Conservation (phyloP, 1,140 invertebrate genomes). For the Zaprionus nigranus region DNA sequence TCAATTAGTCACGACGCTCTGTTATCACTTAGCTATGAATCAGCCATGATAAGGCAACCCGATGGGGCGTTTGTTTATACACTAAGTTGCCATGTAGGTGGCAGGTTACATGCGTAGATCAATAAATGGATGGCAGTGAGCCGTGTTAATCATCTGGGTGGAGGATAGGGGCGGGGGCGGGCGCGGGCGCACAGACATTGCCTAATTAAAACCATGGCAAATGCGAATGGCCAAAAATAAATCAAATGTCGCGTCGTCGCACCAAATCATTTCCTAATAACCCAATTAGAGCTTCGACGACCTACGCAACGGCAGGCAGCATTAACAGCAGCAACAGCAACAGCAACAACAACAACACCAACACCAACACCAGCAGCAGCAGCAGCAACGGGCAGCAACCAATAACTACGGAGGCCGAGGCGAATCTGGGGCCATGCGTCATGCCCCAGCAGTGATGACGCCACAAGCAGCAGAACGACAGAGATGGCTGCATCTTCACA, state of each 20-base stretch:
- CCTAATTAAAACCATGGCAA: slow-evolving; percentile 68
- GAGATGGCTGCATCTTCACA: neutral
- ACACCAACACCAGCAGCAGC: slow-evolving; percentile 10
- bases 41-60: slow-evolving; percentile 27
- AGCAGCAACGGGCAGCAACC: slow-evolving; percentile 21
- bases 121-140: slow-evolving; percentile 61
- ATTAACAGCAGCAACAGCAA: slow-evolving; percentile 17
- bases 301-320: slow-evolving; percentile 54
- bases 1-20: slow-evolving; percentile 39
- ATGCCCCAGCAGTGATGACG: slow-evolving; percentile 48
- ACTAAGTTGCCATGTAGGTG: slow-evolving; percentile 46
- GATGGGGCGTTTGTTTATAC: neutral
- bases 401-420: neutral
- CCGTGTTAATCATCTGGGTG: slow-evolving; percentile 47
- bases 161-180: neutral
- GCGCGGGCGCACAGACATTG: neutral
- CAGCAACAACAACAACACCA: slow-evolving; percentile 21
- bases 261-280: slow-evolving; percentile 72
- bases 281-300: slow-evolving; percentile 68
- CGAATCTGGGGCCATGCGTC: slow-evolving; percentile 49
- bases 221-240: slow-evolving; percentile 44
- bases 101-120: slow-evolving; percentile 45
- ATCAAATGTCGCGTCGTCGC: slow-evolving; percentile 47
- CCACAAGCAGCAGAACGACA: slow-evolving; percentile 17
- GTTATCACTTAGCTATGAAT: slow-evolving; percentile 42